A percentile compares a stretch with the other conserved stretches of the same genome.
These are phyloP conservation scores for Pseudopodoces humilis DNA, from an alignment of 2,113 vertebrate species.

Conservation along the genomic window DNA sequence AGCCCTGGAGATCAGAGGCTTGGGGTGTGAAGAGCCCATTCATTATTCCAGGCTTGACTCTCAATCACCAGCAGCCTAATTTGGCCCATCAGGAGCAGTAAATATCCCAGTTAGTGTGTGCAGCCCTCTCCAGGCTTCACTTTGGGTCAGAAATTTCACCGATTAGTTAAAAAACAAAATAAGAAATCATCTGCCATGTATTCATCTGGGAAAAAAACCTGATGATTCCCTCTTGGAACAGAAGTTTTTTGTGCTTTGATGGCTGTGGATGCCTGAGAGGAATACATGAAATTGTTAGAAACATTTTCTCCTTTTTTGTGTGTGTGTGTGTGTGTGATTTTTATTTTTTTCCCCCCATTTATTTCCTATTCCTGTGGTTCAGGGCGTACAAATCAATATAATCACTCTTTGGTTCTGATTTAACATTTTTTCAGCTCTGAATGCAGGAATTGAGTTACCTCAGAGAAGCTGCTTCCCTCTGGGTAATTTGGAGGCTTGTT, in stretches of 20 bases:
- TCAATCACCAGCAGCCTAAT: neutral
- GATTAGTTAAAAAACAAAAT: neutral
- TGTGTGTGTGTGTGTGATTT: neutral
- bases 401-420: neutral
- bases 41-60: neutral
- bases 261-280: neutral
- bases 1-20: neutral
- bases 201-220: neutral
- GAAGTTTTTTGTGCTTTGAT: neutral
- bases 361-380: neutral
- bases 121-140: neutral
- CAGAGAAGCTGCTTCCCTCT: neutral
- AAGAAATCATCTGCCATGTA: neutral
- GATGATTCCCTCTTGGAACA: neutral
- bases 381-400: neutral
- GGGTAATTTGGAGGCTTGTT: neutral
- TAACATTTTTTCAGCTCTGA: neutral
- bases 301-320: neutral
- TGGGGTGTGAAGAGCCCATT: neutral
- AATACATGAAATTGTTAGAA: neutral
- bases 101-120: accelerated
- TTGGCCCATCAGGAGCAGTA: neutral
- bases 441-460: neutral
- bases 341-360: neutral
- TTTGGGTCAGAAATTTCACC: neutral